Conservation (phyloP, 2,113 vertebrate genomes). For the Loxodonta africana region DNA sequence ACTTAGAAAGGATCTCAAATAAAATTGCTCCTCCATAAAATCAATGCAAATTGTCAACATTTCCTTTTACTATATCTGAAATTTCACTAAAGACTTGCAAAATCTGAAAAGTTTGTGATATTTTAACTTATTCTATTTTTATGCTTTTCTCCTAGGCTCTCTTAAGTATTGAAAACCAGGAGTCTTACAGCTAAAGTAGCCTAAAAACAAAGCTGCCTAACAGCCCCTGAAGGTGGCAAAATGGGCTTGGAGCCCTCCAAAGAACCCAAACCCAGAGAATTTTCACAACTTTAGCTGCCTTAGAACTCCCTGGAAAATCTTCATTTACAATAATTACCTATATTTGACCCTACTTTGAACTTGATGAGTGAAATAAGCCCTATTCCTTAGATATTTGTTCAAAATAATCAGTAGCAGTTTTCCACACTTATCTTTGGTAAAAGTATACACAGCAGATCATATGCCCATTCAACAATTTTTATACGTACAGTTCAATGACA, state of each 20-base stretch:
- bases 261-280: not conserved
- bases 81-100: not conserved
- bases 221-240: not conserved
- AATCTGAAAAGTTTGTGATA: not conserved
- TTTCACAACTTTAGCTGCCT: not conserved
- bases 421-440: no score
- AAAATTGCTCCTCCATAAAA: not conserved
- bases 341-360: not conserved
- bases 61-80: not conserved
- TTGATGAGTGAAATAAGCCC: not conserved
- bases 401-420: not conserved
- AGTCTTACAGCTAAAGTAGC: not conserved
- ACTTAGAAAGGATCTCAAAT: no score
- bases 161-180: not conserved
- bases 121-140: not conserved
- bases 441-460: no score
- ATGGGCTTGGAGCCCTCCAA: not conserved
- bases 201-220: not conserved
- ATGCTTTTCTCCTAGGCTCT: not conserved
- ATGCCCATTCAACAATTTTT: no score
- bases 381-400: not conserved
- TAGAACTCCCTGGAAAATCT: not conserved
- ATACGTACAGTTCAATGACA: no score
- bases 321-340: not conserved
- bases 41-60: not conserved